Conservation (phyloP, 2,888 invertebrate genomes). For the Drosophila mimica region DNA sequence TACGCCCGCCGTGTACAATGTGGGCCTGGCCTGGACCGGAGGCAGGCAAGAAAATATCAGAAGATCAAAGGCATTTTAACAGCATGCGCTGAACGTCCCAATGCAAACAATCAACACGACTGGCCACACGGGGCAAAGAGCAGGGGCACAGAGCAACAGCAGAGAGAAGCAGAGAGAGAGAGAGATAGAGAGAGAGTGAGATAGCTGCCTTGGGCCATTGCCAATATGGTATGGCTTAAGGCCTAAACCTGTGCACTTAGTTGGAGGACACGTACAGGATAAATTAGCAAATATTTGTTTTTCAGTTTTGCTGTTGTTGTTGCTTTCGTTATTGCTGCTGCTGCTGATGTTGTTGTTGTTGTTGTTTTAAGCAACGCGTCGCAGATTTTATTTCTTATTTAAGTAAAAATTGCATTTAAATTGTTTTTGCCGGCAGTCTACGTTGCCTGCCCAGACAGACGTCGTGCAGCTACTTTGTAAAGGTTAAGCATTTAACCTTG, state of each 20-base stretch:
- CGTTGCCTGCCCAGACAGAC: slow-evolving; percentile 19
- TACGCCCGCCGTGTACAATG: slow-evolving; percentile 77
- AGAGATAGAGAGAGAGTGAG: slow-evolving; percentile 12
- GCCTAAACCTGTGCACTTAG: slow-evolving; percentile 74
- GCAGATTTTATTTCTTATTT: slow-evolving; percentile 79
- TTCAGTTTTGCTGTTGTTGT: slow-evolving; percentile 45
- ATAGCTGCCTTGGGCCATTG: slow-evolving; percentile 47
- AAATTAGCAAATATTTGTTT: slow-evolving; percentile 83
- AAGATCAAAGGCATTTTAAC: slow-evolving; percentile 83
- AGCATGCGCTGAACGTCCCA: slow-evolving; percentile 72
- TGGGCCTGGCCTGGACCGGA: slow-evolving; percentile 41
- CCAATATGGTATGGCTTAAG: slow-evolving; percentile 55
- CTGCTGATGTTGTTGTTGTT: slow-evolving; percentile 35
- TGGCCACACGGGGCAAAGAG: slow-evolving; percentile 47
- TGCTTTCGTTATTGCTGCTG: slow-evolving; percentile 27
- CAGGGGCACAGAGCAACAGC: slow-evolving; percentile 6
- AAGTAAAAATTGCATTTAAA: slow-evolving; percentile 82
- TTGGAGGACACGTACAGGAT: slow-evolving; percentile 82
- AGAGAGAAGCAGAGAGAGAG: neutral
- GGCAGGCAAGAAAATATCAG: slow-evolving; percentile 71
- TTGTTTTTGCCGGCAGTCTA: slow-evolving; percentile 60
- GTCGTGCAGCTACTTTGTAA: slow-evolving; percentile 55
- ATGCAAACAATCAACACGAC: slow-evolving; percentile 80
- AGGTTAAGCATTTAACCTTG: slow-evolving; percentile 79
- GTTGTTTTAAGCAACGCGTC: slow-evolving; percentile 43